Evolutionary conservation across 2,113 vertebrate genomes (phyloP).

Genomic region (Toxostoma redivivum): DNA sequence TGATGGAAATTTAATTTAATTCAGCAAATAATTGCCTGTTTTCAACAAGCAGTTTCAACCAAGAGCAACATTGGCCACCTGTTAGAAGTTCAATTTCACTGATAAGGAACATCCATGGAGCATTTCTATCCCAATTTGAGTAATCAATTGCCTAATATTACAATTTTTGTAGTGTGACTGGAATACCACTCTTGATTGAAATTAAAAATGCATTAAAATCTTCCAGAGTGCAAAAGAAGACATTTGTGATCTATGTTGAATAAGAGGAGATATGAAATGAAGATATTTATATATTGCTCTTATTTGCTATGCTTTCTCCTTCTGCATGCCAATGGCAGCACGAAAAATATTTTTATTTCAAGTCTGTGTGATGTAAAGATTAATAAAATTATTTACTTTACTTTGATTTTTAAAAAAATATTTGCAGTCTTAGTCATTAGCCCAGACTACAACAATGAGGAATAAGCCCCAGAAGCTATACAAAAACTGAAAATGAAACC

Average conservation of each 20-base stretch:
- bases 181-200: neutral
- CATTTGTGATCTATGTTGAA: neutral
- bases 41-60: neutral
- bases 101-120: neutral
- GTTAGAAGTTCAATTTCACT: neutral
- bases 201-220: neutral
- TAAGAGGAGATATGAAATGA: neutral
- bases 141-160: neutral
- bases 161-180: neutral
- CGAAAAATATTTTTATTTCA: neutral
- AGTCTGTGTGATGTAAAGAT: neutral
- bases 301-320: neutral
- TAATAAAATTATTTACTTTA: neutral
- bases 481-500: neutral
- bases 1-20: neutral
- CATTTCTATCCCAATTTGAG: neutral
- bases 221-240: neutral
- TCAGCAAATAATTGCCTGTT: neutral
- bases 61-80: neutral
- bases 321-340: neutral
- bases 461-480: neutral
- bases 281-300: neutral
- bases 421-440: neutral
- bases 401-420: neutral
- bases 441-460: neutral